Percentiles rank a stretch among this genome's conserved stretches.
Evolutionary conservation across 1,140 invertebrate genomes (phyloP).

Genomic region (Drosophila sproati): DNA sequence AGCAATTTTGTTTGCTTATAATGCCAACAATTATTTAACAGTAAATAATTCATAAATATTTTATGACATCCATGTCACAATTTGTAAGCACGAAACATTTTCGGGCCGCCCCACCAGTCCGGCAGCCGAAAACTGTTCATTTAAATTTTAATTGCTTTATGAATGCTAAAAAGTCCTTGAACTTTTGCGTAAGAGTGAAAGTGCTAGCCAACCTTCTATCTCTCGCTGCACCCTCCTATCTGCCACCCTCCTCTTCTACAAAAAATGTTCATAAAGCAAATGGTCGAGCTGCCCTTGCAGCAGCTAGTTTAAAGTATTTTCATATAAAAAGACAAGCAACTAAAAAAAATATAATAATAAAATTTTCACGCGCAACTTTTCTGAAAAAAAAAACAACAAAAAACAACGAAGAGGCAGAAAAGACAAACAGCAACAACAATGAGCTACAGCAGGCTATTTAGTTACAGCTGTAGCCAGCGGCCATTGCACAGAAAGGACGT

Average conservation of each 20-base stretch:
- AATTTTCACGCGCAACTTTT: slow-evolving; percentile 78
- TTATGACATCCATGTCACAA: slow-evolving; percentile 78
- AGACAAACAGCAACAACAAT: slow-evolving; percentile 72
- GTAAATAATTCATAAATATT: slow-evolving; percentile 76
- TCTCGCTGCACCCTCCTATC: slow-evolving; percentile 8
- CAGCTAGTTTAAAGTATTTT: slow-evolving; percentile 75
- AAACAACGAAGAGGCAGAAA: slow-evolving; percentile 40
- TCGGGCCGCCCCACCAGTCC: slow-evolving; percentile 28
- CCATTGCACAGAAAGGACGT: slow-evolving; percentile 67
- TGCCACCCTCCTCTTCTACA: slow-evolving; percentile 13
- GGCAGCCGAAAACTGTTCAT: slow-evolving; percentile 69
- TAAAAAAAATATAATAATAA: slow-evolving; percentile 65
- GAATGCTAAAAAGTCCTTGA: slow-evolving; percentile 84
- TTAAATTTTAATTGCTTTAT: slow-evolving; percentile 85
- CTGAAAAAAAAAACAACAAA: slow-evolving; percentile 33
- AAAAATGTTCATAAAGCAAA: slow-evolving; percentile 45
- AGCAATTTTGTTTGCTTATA: slow-evolving; percentile 54
- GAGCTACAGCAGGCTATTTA: slow-evolving; percentile 68
- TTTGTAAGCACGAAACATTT: slow-evolving; percentile 57
- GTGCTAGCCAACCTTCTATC: slow-evolving; percentile 23
- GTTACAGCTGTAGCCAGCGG: slow-evolving; percentile 67
- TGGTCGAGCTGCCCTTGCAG: slow-evolving; percentile 69
- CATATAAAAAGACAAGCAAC: slow-evolving; percentile 39
- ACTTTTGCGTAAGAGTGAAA: slow-evolving; percentile 76
- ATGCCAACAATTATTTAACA: slow-evolving; percentile 75